Conservation (phyloP, 2,797 vertebrate genomes). For the Babyrousa celebensis region DNA sequence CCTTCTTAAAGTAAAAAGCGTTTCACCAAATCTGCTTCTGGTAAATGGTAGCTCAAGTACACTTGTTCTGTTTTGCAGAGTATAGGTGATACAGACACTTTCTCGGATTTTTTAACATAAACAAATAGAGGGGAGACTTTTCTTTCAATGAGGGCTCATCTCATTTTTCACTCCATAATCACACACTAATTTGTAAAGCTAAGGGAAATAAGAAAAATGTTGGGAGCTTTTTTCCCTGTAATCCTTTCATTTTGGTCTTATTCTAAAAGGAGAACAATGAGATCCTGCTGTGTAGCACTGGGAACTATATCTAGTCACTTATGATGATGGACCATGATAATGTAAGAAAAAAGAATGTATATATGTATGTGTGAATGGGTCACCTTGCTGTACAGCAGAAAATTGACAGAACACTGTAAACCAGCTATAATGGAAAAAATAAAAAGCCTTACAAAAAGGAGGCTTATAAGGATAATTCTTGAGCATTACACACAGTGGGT, state of each 20-base stretch:
- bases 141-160: neutral
- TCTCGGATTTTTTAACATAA: neutral
- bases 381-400: no score
- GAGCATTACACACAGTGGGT: neutral
- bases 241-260: slow-evolving; percentile 50
- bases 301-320: no score
- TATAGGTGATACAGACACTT: neutral
- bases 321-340: no score
- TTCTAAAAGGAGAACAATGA: neutral
- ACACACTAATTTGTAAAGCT: slow-evolving; percentile 1
- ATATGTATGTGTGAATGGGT: no score
- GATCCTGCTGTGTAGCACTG: no score
- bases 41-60: neutral
- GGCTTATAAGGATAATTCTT: neutral
- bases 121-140: neutral
- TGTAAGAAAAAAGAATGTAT: no score
- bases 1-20: neutral
- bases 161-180: slow-evolving; percentile 1
- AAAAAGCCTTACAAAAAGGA: neutral
- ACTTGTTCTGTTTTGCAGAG: neutral
- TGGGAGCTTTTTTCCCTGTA: neutral
- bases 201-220: neutral
- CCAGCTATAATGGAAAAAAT: no score
- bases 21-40: neutral
- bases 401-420: no score